phyloP scores from a whole-genome alignment of 92 coral and sea anemone species.

The Epizoanthus illoricatus region DNA sequence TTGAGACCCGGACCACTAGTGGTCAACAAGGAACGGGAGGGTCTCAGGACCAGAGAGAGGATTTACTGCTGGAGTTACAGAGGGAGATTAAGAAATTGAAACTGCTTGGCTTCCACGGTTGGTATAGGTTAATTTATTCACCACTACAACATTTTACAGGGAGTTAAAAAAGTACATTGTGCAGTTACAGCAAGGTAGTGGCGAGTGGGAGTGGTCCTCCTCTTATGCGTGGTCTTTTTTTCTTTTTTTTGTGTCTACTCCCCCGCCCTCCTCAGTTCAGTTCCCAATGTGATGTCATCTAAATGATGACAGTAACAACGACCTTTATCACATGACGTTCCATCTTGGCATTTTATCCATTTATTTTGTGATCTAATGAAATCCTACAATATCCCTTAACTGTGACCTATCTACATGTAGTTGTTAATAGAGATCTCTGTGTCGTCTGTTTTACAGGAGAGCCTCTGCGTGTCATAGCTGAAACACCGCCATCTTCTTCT shows the following conservation, averaged over 20 bases:
- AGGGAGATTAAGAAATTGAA: conserved; percentile 66
- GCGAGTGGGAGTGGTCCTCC: too few relatives aligned
- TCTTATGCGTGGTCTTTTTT: too few relatives aligned
- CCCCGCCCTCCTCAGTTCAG: too few relatives aligned
- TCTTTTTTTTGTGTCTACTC: too few relatives aligned
- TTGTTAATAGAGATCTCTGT: not conserved
- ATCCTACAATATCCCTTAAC: too few relatives aligned
- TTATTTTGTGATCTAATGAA: too few relatives aligned
- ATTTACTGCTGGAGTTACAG: conserved; percentile 70
- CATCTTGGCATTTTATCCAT: too few relatives aligned
- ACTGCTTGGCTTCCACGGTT: conserved; percentile 62
- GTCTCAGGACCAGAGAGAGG: conserved; percentile 44
- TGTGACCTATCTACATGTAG: too few relatives aligned
- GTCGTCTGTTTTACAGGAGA: not conserved
- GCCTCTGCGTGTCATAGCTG: conserved; percentile 49
- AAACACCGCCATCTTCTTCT: conserved; percentile 38
- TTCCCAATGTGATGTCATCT: too few relatives aligned
- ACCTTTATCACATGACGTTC: too few relatives aligned
- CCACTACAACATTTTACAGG: not conserved
- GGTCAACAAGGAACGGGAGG: not conserved
- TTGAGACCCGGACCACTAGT: conserved; percentile 4
- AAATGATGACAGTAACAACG: too few relatives aligned
- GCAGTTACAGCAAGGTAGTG: too few relatives aligned
- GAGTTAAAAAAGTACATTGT: not conserved
- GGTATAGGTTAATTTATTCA: not conserved